Evolutionary conservation across 92 coral and sea anemone species (phyloP).

Genomic region (Siderastrea siderea): DNA sequence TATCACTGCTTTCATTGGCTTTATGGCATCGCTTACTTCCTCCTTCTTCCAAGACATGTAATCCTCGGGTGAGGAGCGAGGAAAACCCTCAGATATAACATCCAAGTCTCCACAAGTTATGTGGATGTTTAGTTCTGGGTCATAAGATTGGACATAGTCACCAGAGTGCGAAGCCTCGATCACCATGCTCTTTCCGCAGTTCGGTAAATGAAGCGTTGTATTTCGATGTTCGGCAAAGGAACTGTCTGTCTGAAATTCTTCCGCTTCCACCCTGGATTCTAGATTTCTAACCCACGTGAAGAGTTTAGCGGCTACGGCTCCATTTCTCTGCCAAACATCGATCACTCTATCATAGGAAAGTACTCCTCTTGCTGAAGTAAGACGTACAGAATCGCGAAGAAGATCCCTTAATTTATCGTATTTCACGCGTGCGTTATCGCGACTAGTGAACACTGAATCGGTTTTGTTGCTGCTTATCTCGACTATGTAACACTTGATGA

Average conservation of each 20-base stretch:
- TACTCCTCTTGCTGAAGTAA: slow-evolving; percentile 1
- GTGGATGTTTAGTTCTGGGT: slow-evolving; percentile 17
- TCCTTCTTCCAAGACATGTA: slow-evolving; percentile 28
- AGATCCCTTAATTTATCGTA: slow-evolving; percentile 19
- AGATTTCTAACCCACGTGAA: slow-evolving; percentile 72
- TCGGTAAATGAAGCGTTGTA: slow-evolving; percentile 37
- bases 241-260: slow-evolving; percentile 13
- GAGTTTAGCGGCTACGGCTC: slow-evolving; percentile 82
- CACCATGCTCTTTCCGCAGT: slow-evolving; percentile 20
- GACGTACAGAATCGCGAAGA: slow-evolving; percentile 10
- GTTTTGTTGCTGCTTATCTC: not conserved
- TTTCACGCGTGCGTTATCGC: no score
- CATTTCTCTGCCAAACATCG: slow-evolving; percentile 67
- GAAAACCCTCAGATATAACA: not conserved
- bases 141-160: not conserved
- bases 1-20: slow-evolving; percentile 58
- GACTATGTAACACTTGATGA: slow-evolving; percentile 29
- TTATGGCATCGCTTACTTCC: slow-evolving; percentile 11
- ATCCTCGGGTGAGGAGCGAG: slow-evolving; percentile 19
- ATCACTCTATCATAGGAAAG: slow-evolving; percentile 42
- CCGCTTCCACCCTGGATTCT: slow-evolving; percentile 2
- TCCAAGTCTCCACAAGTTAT: slow-evolving; percentile 49
- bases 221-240: not conserved
- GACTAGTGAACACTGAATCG: not conserved
- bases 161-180: not conserved